Evolutionary conservation across 2,113 vertebrate genomes (phyloP), one percentile per base, ranked within the genome.

Genomic region (Spheniscus mendiculus): DNA sequence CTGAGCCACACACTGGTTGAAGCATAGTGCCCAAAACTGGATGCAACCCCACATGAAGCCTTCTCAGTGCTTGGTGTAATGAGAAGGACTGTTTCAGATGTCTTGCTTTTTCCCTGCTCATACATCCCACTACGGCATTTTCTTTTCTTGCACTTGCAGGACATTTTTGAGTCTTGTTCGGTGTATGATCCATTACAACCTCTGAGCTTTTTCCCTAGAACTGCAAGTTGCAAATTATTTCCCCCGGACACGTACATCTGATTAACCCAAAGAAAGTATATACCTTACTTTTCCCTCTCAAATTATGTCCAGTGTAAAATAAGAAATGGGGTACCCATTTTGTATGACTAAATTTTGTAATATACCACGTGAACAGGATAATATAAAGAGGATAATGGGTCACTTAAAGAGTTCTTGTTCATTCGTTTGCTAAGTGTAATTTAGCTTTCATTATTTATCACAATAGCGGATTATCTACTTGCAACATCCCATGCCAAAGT

Each of bases 361-460:
- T 38, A 59, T 40, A 65, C 22, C 61, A 30, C 1, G 2, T 58
- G 80, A 89, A 36, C 21, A 59, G 14, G 42, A 78, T 55, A 80
- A 62, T 62, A 62, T n/a, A 70, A 83, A 66, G 71, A 87, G 7
- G 7, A 74, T 93, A 92, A 85, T 79, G 52, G 22, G 30, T 95
- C 30, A 22, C 30, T 63, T 87, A 63, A 87, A 86, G 59, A 88
- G 49, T 52, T 78, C 55, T 78, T 91, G 27, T 89, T 95, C 79
- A 62, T 71, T 93, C 18, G 1, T 96, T 95, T 91, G 34, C 62
- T 83, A 90, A 95, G 77, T 62, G 47, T 79, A 85, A 96, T 93
- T 93, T 95, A 83, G 58, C 76, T 83, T 96, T 84, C 92, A 89
- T 91, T 96, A 93, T 96, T 90, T 95, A 86, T 96, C 95, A 89